Evolutionary conservation across 2,797 vertebrate species (phyloP).

Genomic region (Anabas testudineus): DNA sequence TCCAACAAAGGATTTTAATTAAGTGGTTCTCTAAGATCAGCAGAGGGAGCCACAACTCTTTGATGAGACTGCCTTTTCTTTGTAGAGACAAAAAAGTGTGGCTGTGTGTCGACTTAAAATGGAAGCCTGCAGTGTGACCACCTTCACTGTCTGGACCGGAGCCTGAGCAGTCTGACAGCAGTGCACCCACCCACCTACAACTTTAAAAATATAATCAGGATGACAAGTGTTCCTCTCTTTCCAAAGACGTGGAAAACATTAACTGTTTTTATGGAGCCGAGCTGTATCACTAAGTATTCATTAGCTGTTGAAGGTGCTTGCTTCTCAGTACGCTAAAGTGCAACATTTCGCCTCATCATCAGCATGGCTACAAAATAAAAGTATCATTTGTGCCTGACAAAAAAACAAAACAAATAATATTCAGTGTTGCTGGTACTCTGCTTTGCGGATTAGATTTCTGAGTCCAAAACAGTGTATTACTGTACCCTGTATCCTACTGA

Average conservation of each 20-base stretch:
- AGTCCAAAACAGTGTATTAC: neutral
- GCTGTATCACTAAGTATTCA: neutral
- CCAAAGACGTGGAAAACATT: slow-evolving; percentile 8
- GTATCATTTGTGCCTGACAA: slow-evolving; percentile 13
- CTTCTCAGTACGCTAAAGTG: neutral
- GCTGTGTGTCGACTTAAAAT: slow-evolving; percentile 60
- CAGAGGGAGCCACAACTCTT: slow-evolving; percentile 78
- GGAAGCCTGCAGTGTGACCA: slow-evolving; percentile 48
- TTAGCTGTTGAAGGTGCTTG: neutral
- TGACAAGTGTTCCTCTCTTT: slow-evolving; percentile 30
- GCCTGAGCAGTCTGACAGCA: slow-evolving; percentile 34
- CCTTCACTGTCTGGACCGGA: slow-evolving; percentile 46
- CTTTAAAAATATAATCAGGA: slow-evolving; percentile 44
- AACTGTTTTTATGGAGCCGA: neutral
- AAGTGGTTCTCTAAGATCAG: slow-evolving; percentile 66
- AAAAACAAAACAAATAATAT: slow-evolving; percentile 17
- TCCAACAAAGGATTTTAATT: slow-evolving; percentile 63
- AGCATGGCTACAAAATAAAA: slow-evolving; percentile 29
- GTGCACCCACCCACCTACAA: slow-evolving; percentile 23
- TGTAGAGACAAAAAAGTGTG: slow-evolving; percentile 49
- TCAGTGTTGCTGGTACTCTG: neutral
- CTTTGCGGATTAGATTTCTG: slow-evolving; percentile 14
- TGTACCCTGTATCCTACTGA: slow-evolving; percentile 3
- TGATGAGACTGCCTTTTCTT: slow-evolving; percentile 65
- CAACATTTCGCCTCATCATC: slow-evolving; percentile 24